Evolutionary conservation across 2,797 vertebrate species (phyloP).

Genomic region (Novumbra hubbsi): DNA sequence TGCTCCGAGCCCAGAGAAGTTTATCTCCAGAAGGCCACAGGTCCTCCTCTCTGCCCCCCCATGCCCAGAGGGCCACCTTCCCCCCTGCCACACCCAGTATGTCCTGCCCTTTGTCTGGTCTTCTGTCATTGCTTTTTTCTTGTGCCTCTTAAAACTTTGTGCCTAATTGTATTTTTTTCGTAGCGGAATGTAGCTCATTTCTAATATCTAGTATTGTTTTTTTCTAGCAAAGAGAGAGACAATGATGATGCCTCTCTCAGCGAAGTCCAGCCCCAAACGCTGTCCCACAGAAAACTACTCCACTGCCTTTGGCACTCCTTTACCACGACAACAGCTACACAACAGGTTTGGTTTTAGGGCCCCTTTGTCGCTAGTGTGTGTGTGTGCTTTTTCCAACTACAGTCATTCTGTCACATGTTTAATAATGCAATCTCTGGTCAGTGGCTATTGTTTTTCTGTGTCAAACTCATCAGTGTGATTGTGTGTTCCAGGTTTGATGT

Average conservation of each 20-base stretch:
- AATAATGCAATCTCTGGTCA: neutral
- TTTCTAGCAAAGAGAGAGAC: slow-evolving; percentile 87
- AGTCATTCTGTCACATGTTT: neutral
- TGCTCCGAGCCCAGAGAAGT: slow-evolving; percentile 76
- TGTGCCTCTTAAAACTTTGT: neutral
- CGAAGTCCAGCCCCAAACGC: slow-evolving; percentile 92
- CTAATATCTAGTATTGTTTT: neutral
- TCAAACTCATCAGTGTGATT: neutral
- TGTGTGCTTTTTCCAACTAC: neutral
- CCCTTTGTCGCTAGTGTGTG: neutral
- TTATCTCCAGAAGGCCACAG: slow-evolving; percentile 82
- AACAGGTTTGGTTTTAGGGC: slow-evolving; percentile 34
- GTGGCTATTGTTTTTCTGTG: too few species aligned
- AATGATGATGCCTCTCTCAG: slow-evolving; percentile 80
- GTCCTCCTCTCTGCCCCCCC: slow-evolving; percentile 90
- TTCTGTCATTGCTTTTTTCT: neutral
- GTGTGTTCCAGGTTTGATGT: slow-evolving; percentile 74
- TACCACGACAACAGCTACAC: slow-evolving; percentile 75
- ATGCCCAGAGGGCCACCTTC: slow-evolving; percentile 69
- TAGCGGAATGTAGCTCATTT: neutral
- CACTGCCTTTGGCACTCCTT: slow-evolving; percentile 85
- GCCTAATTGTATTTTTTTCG: neutral
- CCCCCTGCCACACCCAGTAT: slow-evolving; percentile 79
- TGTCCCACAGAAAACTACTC: slow-evolving; percentile 93
- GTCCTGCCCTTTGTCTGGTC: slow-evolving; percentile 29